Evolutionary conservation across 2,797 vertebrate species (phyloP), one percentile per base, ranked within the genome.

Genomic region (Triplophysa yarkandensis): DNA sequence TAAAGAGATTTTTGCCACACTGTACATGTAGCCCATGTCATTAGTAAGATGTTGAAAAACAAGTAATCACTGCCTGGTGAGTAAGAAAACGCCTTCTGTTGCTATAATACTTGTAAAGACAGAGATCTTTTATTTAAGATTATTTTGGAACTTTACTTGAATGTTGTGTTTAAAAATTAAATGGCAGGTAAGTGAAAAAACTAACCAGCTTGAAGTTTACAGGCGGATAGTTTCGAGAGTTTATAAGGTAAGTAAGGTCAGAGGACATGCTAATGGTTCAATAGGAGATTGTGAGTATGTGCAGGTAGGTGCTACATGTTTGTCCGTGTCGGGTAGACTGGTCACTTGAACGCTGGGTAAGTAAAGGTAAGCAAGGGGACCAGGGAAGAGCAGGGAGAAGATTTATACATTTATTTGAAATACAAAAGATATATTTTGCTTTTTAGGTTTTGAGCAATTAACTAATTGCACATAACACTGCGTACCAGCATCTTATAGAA

Each of bases 41-140:
- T 84, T 92, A 89, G 88, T 91, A 93, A 92, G 92, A 92, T 93
- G 92, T 93, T 93, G 91, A 92, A 92, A 92, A 92, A 92, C 91
- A 92, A 91, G 91, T 92, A 93, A 92, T 89, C 91, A 89, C 90
- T 92, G 88, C 88, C 87, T 92, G 93, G 93, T 93, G 93, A 93
- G 92, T 93, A 92, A 92, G 89, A 92, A 90, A 91, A 91, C 87
- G 83, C 89, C 92, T 92, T 93, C 91, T 88, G 92, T 93, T 94
- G 91, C 91, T 93, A 85, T 79, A 77, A 81, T 87, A 92, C 92
- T 83, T 16, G 86, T 86, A 86, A 88, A 85, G 86, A 90, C 84
- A 90, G 81, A 87, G 83, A 85, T 85, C 82, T 85, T 87, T 88
- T 80, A 80, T 84, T 46, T 80, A 87, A n/a, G 86, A 89, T 87